Evolutionary conservation across 2,797 vertebrate species (phyloP), one percentile per base, ranked within the genome.

Genomic region (Hirundo rustica): DNA sequence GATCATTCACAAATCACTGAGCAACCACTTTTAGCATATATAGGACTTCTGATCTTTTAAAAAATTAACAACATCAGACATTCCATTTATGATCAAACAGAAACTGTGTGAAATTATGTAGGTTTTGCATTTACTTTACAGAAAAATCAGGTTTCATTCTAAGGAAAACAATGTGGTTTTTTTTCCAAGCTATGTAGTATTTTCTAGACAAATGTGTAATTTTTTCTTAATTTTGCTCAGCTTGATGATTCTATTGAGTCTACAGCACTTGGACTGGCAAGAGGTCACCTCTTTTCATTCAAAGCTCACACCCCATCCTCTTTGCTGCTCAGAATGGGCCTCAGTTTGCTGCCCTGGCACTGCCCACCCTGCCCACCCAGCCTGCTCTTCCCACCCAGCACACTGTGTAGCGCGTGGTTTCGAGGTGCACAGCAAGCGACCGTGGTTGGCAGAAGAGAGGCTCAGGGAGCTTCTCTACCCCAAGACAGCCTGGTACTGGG

Each of bases 381-480:
- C 20, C n/a, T 34, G 45, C 8, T 21, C 38, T 51, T 44, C 26
- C 34, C 53, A 50, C 7, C 8, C 38, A 36, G 30, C 16, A 16
- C 25, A 13, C 16, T 4, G 1, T 27, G n/a, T 15, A 20, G 48
- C 7, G 10, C 4, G 5, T 17, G 22, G 5, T 47, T 67, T 38
- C 0, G 1, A 38, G 20, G 13, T 8, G 16, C 20, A 4, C 4
- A 16, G n/a, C n/a, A 23, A 48, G 11, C 9, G 5, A 1, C 5
- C 0, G 0, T 55, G 13, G 10, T 5, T 55, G 42, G 9, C 4
- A 48, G 6, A 25, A 8, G 21, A 60, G 54, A 58, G 12, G 6
- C 25, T 26, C 0, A 0, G 13, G 19, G 5, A n/a, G 9, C 4
- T 42, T 30, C 22, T 29, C 6, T 16, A 2, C 7, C 42, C 19